Evolutionary conservation across 2,797 vertebrate genomes (phyloP).

Genomic region (Helarctos malayanus): DNA sequence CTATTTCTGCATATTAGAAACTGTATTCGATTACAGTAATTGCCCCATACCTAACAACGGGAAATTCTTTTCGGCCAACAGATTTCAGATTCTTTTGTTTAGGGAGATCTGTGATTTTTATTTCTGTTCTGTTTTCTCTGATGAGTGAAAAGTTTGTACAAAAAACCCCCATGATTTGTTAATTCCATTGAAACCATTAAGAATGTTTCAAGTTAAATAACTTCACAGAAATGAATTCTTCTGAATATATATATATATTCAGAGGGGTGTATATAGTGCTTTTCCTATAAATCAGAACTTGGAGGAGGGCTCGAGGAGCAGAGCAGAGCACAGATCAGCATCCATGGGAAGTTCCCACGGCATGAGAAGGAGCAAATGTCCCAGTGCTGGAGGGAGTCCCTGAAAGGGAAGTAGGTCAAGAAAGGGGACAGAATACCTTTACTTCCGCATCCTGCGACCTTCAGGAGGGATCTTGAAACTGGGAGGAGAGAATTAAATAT

Average conservation of each 20-base stretch:
- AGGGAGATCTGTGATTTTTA: neutral
- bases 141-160: neutral
- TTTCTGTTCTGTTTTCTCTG: slow-evolving; percentile 43
- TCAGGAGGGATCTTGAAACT: neutral
- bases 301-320: neutral
- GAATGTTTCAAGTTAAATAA: slow-evolving; percentile 36
- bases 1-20: neutral
- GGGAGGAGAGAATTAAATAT: neutral
- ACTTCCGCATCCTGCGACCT: neutral
- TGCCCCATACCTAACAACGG: slow-evolving; percentile 28
- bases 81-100: slow-evolving; percentile 40
- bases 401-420: neutral
- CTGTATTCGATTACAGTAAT: neutral
- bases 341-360: neutral
- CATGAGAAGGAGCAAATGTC: neutral
- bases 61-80: slow-evolving; percentile 26
- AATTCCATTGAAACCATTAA: slow-evolving; percentile 13
- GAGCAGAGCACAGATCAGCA: neutral
- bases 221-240: slow-evolving; percentile 46
- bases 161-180: neutral
- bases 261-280: neutral
- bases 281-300: slow-evolving; percentile 40
- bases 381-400: neutral
- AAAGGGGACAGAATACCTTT: neutral
- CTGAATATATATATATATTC: neutral